Conservation (phyloP, 2,797 vertebrate species). For the Sebastiscus tertius region DNA sequence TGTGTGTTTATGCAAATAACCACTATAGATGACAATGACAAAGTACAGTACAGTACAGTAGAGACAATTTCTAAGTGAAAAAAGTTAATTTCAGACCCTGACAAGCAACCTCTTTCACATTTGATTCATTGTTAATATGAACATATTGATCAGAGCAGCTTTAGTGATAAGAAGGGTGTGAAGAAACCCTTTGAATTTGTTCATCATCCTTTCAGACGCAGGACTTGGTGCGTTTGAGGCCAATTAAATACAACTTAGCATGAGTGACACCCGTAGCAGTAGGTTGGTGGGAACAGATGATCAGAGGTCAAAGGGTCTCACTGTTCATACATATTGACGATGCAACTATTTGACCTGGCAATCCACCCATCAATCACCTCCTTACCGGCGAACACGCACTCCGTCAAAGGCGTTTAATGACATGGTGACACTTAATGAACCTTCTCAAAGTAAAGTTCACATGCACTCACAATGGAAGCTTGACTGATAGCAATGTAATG, state of each 20-base stretch:
- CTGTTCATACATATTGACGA: constrained; percentile 59
- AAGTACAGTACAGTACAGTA: too few relatives aligned
- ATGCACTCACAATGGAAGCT: not conserved
- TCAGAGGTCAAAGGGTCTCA: constrained; percentile 46
- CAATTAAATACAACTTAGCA: constrained; percentile 6
- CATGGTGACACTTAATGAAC: constrained; percentile 9
- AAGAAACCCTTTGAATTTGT: not conserved
- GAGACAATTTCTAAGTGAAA: too few relatives aligned
- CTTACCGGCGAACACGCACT: not conserved
- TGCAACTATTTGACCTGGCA: constrained; percentile 55
- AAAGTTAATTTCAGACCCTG: too few relatives aligned
- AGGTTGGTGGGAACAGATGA: constrained; percentile 70
- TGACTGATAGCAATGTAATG: constrained; percentile 11
- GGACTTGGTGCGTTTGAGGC: not conserved
- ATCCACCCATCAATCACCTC: constrained; percentile 58
- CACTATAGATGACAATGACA: too few relatives aligned
- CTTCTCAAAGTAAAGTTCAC: constrained; percentile 9
- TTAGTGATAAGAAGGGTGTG: not conserved
- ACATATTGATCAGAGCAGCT: not conserved
- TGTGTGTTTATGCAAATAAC: too few relatives aligned
- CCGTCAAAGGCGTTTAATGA: constrained; percentile 1
- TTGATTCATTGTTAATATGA: not conserved
- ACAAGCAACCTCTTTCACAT: not conserved
- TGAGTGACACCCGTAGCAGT: constrained; percentile 58
- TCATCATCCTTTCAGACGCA: not conserved